Evolutionary conservation across 2,888 invertebrate genomes (phyloP), one percentile per base, ranked within the genome.

Genomic region (Ypsolopha sequella): DNA sequence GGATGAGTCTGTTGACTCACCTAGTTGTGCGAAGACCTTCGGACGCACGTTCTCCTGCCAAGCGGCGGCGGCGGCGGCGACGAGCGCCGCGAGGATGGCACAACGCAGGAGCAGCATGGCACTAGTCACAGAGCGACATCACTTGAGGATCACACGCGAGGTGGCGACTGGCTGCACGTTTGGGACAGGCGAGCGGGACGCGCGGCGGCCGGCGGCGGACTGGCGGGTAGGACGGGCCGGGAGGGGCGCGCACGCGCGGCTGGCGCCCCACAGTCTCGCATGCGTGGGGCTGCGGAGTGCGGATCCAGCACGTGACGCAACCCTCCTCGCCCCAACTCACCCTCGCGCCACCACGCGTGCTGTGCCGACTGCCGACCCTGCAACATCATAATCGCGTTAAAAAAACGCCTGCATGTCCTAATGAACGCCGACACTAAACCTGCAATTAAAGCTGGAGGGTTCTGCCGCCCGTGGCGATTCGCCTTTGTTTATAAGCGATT

Each of bases 1-100:
- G 8, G 45, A 35, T 7, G 41, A 33, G 45, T 41, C 36, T 46
- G 56, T 60, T 61, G 60, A 91, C 94, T 93, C 84, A 95, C 95
- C 95, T 91, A 95, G 89, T 91, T 95, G 93, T 79, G 95, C 95
- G 89, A 93, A 94, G 91, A 95, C 93, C 91, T 95, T 95, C 73
- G 95, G 95, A 88, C 95, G 90, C 81, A 94, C 92, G 87, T 95
- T 95, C 87, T 95, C 95, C 91, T 95, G 95, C 95, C 95, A 95
- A 70, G 93, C 92, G 56, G 72, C 91, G 88, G 73, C 87, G 84
- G 81, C 80, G 68, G 71, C 68, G 85, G 86, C 82, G 82, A 84
- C 75, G 80, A 88, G 72, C 74, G 88, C 80, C 86, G 88, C 84
- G 68, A 87, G 58, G 66, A 80, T 70, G 71, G 76, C 78, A 80